phyloP scores from a whole-genome alignment of 2,888 invertebrate genomes.

The Trachelus stipa region DNA sequence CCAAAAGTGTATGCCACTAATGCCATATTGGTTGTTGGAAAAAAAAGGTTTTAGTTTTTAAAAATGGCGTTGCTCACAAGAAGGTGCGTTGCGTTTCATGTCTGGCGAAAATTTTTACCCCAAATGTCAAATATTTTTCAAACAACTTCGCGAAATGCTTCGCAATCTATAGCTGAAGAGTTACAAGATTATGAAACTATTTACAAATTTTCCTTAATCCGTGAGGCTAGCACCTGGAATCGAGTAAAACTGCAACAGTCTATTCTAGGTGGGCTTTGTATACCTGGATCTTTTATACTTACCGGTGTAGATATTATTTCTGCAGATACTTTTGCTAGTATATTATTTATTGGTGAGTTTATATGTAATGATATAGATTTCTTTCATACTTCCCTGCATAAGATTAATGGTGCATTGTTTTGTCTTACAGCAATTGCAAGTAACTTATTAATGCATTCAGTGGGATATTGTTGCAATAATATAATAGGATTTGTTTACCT shows the following conservation, averaged over 20 bases:
- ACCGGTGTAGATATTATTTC: constrained; percentile 10
- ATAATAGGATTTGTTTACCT: constrained; percentile 41
- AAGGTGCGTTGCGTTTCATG: background rate
- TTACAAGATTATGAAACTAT: constrained; percentile 42
- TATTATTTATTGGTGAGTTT: constrained; percentile 25
- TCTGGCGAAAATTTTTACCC: background rate
- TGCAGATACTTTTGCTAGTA: accelerated
- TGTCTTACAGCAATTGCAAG: constrained; percentile 26
- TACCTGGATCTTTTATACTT: constrained; percentile 19
- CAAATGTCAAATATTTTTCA: background rate
- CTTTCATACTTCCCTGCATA: background rate
- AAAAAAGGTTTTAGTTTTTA: background rate
- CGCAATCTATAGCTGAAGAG: background rate
- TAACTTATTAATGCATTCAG: constrained; percentile 15
- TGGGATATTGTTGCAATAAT: constrained; percentile 36
- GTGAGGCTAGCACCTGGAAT: constrained; percentile 25
- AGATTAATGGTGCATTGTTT: background rate
- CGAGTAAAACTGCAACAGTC: constrained; percentile 31
- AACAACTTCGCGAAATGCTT: background rate
- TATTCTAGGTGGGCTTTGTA: background rate
- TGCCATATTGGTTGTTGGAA: background rate
- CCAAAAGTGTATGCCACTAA: background rate
- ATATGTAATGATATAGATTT: background rate
- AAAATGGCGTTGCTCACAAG: background rate
- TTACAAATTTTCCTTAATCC: constrained; percentile 34